phyloP scores from a whole-genome alignment of 1,140 invertebrate species.

The Heliconius melpomene region DNA sequence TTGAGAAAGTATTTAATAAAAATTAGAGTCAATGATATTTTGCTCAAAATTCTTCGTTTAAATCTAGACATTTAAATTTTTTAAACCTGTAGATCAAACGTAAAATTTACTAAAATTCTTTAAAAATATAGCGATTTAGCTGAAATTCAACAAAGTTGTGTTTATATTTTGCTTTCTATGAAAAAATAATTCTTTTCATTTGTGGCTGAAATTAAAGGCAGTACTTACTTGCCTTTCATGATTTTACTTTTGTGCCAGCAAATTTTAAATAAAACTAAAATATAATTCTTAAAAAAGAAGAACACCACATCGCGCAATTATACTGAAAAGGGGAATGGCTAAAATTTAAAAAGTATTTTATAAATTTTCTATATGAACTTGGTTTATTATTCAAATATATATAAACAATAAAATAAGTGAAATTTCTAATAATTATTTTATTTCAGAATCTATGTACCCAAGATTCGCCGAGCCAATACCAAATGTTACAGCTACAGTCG shows the following conservation, averaged over 20 bases:
- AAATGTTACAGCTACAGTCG: slow-evolving; percentile 95
- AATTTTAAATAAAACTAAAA: not conserved
- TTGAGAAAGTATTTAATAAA: not conserved
- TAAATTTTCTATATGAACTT: not conserved
- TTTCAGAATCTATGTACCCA: slow-evolving; percentile 84
- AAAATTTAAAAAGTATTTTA: no score
- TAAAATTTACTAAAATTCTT: no score
- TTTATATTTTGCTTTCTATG: not conserved
- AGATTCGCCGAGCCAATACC: slow-evolving; percentile 94
- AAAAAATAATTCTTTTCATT: not conserved
- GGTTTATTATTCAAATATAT: not conserved
- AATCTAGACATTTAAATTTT: not conserved
- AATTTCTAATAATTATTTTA: not conserved
- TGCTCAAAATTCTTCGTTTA: not conserved
- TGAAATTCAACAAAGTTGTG: not conserved
- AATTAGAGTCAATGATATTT: not conserved
- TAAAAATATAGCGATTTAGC: not conserved
- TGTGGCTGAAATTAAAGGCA: not conserved
- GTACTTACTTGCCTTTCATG: no score
- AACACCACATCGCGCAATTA: not conserved
- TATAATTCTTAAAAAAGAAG: not conserved
- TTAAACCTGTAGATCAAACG: not conserved
- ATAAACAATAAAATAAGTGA: not conserved
- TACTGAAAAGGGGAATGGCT: not conserved
- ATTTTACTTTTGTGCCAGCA: not conserved